A percentile compares a stretch with the other conserved stretches of the same genome.
Conservation (phyloP, 2,113 vertebrate species). For the Cyprinodon brontotheroides region DNA sequence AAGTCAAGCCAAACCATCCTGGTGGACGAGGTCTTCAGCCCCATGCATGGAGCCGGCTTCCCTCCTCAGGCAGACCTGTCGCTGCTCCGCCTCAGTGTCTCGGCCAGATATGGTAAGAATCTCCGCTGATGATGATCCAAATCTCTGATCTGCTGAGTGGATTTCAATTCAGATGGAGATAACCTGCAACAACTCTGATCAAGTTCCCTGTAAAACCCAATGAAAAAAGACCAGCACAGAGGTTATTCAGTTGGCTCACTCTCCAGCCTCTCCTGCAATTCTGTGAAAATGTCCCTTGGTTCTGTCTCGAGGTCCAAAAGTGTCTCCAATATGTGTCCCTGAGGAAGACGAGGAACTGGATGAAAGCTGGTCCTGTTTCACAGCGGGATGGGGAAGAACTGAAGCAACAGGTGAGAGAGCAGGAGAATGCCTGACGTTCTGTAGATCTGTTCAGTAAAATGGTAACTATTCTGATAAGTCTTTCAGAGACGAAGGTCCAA, state of each 20-base stretch:
- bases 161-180: too few relatives aligned
- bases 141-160: too few relatives aligned
- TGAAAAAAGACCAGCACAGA: too few relatives aligned
- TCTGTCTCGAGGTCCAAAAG: constrained; percentile 47
- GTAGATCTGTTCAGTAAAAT: too few relatives aligned
- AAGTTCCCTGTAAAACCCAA: too few relatives aligned
- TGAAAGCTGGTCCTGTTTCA: constrained; percentile 65
- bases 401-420: constrained; percentile 33
- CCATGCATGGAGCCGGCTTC: constrained; percentile 35
- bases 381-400: constrained; percentile 70
- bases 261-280: not conserved
- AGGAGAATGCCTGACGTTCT: too few relatives aligned
- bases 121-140: too few relatives aligned
- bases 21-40: constrained; percentile 58
- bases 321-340: constrained; percentile 69
- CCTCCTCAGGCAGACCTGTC: constrained; percentile 63
- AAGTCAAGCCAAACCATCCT: constrained; percentile 35
- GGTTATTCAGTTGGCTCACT: too few relatives aligned
- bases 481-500: too few relatives aligned
- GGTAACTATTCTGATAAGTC: too few relatives aligned
- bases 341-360: constrained; percentile 63
- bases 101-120: constrained; percentile 58
- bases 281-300: not conserved
- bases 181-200: too few relatives aligned
- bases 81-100: constrained; percentile 58